Percentiles rank a stretch among this genome's conserved stretches.
These are phyloP conservation scores for Ooceraea biroi DNA, from an alignment of 1,140 invertebrate genomes.

Conservation along the genomic window DNA sequence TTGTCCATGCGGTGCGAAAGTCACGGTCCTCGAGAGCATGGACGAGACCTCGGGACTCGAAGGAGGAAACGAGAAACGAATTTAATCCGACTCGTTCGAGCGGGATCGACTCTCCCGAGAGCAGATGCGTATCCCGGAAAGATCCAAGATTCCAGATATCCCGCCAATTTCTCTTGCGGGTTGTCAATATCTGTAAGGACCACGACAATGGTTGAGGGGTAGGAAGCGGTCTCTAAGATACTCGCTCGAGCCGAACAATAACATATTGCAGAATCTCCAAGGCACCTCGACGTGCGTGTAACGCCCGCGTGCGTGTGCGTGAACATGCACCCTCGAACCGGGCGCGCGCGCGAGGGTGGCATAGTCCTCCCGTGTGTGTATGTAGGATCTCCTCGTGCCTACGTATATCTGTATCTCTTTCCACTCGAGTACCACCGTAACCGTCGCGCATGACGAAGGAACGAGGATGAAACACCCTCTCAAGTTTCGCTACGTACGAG, in stretches of 20 bases:
- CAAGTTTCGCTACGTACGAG: slow-evolving; percentile 52
- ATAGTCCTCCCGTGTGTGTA: background rate
- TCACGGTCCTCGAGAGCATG: slow-evolving; percentile 61
- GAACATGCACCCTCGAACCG: slow-evolving; percentile 40
- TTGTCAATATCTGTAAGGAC: slow-evolving; percentile 81
- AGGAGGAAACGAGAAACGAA: slow-evolving; percentile 70
- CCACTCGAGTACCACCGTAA: slow-evolving; percentile 49
- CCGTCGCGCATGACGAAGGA: slow-evolving; percentile 50
- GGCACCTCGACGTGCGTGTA: slow-evolving; percentile 30
- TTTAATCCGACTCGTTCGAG: slow-evolving; percentile 66
- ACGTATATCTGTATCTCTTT: slow-evolving; percentile 63
- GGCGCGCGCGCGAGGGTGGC: background rate
- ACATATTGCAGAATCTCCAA: slow-evolving; percentile 80
- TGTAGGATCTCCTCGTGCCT: slow-evolving; percentile 5
- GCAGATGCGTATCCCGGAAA: slow-evolving; percentile 80
- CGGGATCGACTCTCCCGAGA: slow-evolving; percentile 63
- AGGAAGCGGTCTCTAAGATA: slow-evolving; percentile 72
- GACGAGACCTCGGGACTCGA: slow-evolving; percentile 53
- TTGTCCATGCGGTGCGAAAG: slow-evolving; percentile 44
- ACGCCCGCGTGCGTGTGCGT: slow-evolving; percentile 18
- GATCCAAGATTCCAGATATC: slow-evolving; percentile 81
- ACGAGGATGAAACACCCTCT: slow-evolving; percentile 53
- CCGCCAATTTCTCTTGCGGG: slow-evolving; percentile 82
- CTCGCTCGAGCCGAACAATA: slow-evolving; percentile 82
- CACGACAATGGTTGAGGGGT: slow-evolving; percentile 78